Base-by-base conservation (phyloP, 2,888 invertebrate species). In the Ganaspis brasiliensis region DNA sequence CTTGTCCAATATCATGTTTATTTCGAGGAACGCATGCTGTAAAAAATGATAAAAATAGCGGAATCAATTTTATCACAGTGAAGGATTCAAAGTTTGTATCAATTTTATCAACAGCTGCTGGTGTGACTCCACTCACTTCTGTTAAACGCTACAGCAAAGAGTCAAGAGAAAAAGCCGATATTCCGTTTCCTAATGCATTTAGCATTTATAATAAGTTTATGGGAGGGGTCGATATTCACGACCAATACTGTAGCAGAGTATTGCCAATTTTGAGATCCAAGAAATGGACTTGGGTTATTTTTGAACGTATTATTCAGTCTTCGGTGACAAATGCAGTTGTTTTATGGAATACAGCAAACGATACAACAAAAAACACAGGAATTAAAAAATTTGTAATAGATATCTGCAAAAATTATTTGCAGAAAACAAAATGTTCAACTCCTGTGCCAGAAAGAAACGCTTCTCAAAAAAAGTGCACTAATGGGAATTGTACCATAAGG, bases 81-180 rank as follows among this genome's bases (percentile, higher is more conserved):
- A 79, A 73, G 61, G 76, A 79, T 76, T 79, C 80, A 37, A 81
- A 82, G 72, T 77, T 70, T 61, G 78, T 82, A 57, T 78, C 81
- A 26, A 57, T 77, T 61, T 40, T 81, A 35, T 81, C 81, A 16
- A 78, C 76, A 37, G 59, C 76, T 55, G 61, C 75, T 12, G 52
- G 73, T 14, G 73, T 75, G 19, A 75, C 78, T 35, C 5, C 9
- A 35, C 35, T n/a, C n/a, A n/a, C n/a, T n/a, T n/a, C n/a, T n/a
- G n/a, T n/a, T n/a, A n/a, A n/a, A n/a, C n/a, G n/a, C n/a, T n/a
- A n/a, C n/a, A n/a, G n/a, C n/a, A n/a, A n/a, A n/a, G n/a, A n/a
- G n/a, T n/a, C n/a, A n/a, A 35, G 9, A 35, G 5, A 35, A 35
- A 35, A 35, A 35, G 35, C 35, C 35, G 24, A 71, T 10, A 12